Conservation (phyloP, 2,113 vertebrate species). For the Syngnathus floridae region DNA sequence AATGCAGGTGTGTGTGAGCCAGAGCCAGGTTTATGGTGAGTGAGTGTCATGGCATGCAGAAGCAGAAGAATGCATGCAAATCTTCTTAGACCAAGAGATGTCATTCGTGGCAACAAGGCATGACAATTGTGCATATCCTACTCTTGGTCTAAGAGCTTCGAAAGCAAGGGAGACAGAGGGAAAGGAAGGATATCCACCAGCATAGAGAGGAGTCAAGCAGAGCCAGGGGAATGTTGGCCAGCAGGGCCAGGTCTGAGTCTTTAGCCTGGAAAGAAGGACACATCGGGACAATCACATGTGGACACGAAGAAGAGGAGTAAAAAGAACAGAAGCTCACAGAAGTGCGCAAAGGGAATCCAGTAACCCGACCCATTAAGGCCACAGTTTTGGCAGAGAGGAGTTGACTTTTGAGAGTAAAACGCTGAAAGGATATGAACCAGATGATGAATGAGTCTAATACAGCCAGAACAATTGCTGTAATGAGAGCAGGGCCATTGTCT, state of each 20-base stretch:
- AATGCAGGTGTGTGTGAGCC: neutral
- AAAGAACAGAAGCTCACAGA: constrained; percentile 20
- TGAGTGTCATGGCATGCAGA: neutral
- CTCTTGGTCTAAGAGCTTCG: constrained; percentile 8
- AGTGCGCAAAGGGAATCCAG: constrained; percentile 18
- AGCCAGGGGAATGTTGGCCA: constrained; percentile 83
- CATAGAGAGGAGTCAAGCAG: constrained; percentile 86
- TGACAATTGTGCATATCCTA: neutral
- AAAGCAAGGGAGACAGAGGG: constrained; percentile 29
- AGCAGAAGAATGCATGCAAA: constrained; percentile 9
- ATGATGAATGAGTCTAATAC: constrained; percentile 75
- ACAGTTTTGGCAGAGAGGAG: neutral
- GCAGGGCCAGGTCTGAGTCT: constrained; percentile 80
- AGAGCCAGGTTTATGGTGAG: neutral
- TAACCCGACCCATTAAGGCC: constrained; percentile 12
- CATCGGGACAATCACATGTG: constrained; percentile 24
- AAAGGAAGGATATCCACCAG: constrained; percentile 89
- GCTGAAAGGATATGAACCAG: constrained; percentile 85
- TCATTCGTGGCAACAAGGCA: neutral
- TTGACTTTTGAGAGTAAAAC: neutral
- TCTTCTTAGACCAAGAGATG: constrained; percentile 3
- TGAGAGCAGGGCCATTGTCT: constrained; percentile 70
- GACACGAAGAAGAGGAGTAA: constrained; percentile 23
- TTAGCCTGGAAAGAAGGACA: constrained; percentile 66
- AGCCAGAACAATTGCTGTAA: constrained; percentile 73